Evolutionary conservation across 2,113 vertebrate species (phyloP).

Genomic region (Melanotaenia duboulayi): DNA sequence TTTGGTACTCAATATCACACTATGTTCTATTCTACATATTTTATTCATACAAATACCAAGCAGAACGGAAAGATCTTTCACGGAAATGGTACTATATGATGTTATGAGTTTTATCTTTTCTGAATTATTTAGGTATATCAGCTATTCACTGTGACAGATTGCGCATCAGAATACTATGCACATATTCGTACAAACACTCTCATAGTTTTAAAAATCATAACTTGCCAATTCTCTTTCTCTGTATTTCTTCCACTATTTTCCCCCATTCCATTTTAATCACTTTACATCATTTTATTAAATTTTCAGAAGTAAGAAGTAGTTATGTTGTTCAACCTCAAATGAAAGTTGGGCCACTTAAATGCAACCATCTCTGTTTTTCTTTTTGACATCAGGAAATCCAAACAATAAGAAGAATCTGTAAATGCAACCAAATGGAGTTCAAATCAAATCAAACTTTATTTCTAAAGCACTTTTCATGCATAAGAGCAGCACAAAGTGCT

Average conservation of each 20-base stretch:
- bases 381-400: not conserved
- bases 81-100: not conserved
- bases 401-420: slow-evolving; percentile 7
- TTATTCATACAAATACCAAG: not conserved
- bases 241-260: not conserved
- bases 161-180: not conserved
- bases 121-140: not conserved
- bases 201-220: not conserved
- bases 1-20: too few relatives aligned
- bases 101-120: not conserved
- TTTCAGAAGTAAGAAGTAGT: not conserved
- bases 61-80: not conserved
- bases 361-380: slow-evolving; percentile 28
- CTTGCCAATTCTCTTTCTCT: not conserved
- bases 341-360: slow-evolving; percentile 17
- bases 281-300: not conserved
- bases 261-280: not conserved
- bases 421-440: not conserved
- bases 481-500: too few relatives aligned
- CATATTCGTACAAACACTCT: slow-evolving; percentile 7
- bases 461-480: too few relatives aligned
- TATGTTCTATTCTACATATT: too few relatives aligned
- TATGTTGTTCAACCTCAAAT: slow-evolving; percentile 11
- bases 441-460: too few relatives aligned
- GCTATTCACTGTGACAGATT: too few relatives aligned